phyloP scores from a whole-genome alignment of 2,797 vertebrate genomes.

The Parauchenoglanis punctatus region DNA sequence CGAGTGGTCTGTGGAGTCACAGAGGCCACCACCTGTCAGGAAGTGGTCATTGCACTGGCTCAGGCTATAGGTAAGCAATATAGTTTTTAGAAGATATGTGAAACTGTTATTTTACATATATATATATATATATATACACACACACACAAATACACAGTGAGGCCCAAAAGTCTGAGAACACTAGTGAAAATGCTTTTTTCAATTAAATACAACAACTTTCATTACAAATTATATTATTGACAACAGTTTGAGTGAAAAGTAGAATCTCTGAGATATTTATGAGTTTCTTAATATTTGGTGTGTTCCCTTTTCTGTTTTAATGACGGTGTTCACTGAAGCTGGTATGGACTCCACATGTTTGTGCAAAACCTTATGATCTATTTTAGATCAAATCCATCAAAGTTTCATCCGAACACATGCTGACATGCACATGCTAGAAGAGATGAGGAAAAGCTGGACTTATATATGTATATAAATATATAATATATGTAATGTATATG shows the following conservation, averaged over 20 bases:
- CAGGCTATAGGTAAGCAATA: conserved; percentile 90
- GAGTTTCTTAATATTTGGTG: background rate
- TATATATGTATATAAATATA: background rate
- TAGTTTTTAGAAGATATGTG: background rate
- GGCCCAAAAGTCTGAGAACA: background rate
- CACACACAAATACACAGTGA: background rate
- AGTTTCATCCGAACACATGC: background rate
- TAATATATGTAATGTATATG: too few species aligned
- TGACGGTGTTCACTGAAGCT: background rate
- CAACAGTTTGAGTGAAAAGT: background rate
- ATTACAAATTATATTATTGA: background rate
- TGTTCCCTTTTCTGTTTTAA: background rate
- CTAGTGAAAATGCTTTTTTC: background rate
- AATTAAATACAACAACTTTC: background rate
- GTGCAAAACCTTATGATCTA: background rate
- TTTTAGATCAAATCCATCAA: background rate
- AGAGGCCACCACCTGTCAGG: conserved; percentile 96
- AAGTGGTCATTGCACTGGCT: conserved; percentile 98
- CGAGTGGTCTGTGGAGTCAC: conserved; percentile 97
- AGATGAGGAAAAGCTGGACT: background rate
- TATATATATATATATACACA: background rate
- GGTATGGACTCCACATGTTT: background rate
- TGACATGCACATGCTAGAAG: background rate
- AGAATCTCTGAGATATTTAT: background rate
- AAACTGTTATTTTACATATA: background rate